phyloP scores from a whole-genome alignment of 2,797 vertebrate species.

The Premnoplex brunnescens region DNA sequence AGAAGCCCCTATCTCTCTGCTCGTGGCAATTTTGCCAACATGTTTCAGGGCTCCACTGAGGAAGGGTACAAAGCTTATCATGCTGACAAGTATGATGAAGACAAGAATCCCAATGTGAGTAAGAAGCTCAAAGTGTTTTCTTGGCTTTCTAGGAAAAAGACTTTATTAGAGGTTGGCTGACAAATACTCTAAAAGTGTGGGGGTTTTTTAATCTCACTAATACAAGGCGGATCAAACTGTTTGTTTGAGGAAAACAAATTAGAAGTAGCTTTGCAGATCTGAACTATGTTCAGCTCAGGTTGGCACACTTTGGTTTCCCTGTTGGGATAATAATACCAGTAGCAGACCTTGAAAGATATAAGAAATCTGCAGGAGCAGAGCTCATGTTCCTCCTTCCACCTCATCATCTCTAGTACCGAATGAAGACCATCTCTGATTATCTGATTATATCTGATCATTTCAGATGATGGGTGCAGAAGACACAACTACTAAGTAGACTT shows the following conservation, averaged over 20 bases:
- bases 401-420: background rate
- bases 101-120: slow-evolving; percentile 90
- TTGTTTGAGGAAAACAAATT: background rate
- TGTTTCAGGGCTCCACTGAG: slow-evolving; percentile 84
- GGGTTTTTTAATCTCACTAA: fast-evolving
- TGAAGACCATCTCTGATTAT: background rate
- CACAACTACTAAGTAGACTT: background rate
- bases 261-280: background rate
- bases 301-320: background rate
- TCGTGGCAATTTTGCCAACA: slow-evolving; percentile 75
- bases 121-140: background rate
- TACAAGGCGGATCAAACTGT: background rate
- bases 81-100: slow-evolving; percentile 83
- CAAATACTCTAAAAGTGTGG: background rate
- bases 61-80: slow-evolving; percentile 85
- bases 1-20: slow-evolving; percentile 75
- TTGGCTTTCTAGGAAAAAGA: background rate
- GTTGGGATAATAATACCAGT: background rate
- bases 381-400: background rate
- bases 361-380: background rate
- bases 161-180: background rate
- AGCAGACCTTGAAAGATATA: background rate
- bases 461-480: background rate
- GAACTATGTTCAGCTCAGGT: background rate
- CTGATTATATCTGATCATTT: background rate